Evolutionary conservation across 2,797 vertebrate species (phyloP).

Genomic region (Myoxocephalus aenaeus): DNA sequence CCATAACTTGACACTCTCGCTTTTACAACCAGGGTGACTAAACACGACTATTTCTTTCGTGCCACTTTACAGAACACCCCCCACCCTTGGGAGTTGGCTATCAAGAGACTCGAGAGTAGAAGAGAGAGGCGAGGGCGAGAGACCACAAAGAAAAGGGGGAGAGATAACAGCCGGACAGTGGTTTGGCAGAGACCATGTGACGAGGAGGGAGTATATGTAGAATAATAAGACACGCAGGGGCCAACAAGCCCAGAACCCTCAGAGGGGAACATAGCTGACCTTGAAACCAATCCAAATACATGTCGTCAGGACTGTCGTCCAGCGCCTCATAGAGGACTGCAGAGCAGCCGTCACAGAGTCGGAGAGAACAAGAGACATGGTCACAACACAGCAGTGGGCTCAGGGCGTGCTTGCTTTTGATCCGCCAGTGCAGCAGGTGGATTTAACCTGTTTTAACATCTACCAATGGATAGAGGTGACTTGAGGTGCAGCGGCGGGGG

Average conservation of each 20-base stretch:
- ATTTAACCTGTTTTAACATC: background rate
- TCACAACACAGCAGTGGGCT: constrained; percentile 58
- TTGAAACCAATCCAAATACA: constrained; percentile 88
- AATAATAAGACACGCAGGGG: constrained; percentile 54
- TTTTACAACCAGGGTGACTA: constrained; percentile 39
- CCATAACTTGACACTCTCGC: constrained; percentile 56
- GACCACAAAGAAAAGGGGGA: constrained; percentile 44
- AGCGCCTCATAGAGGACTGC: constrained; percentile 85
- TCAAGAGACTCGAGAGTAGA: constrained; percentile 30
- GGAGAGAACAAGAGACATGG: constrained; percentile 77
- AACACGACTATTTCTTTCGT: constrained; percentile 24
- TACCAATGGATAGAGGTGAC: background rate
- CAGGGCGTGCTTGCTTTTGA: constrained; percentile 12
- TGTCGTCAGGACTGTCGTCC: constrained; percentile 86
- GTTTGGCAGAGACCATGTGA: constrained; percentile 54
- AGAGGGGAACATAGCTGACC: constrained; percentile 81
- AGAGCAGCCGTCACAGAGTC: constrained; percentile 70
- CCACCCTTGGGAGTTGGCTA: constrained; percentile 57
- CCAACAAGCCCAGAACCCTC: constrained; percentile 63
- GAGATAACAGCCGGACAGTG: constrained; percentile 63
- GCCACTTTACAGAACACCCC: constrained; percentile 62
- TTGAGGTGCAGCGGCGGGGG: background rate
- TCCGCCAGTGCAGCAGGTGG: constrained; percentile 28
- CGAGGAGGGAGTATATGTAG: constrained; percentile 41
- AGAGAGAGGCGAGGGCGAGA: constrained; percentile 38